phyloP scores from a whole-genome alignment of 2,113 vertebrate genomes.

The Ardeotis arabs region DNA sequence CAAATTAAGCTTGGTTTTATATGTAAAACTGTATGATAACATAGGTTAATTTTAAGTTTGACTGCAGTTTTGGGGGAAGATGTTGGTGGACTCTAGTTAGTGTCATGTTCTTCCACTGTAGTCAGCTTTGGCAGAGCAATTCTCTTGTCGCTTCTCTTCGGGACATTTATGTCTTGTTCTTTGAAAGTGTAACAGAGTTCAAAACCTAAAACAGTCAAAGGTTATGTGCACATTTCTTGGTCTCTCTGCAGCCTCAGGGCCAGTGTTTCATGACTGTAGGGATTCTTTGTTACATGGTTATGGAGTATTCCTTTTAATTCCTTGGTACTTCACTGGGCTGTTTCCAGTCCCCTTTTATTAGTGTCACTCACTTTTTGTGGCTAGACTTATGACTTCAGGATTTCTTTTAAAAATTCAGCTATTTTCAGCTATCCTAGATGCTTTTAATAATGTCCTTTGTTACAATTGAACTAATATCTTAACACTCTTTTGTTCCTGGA shows the following conservation, averaged over 20 bases:
- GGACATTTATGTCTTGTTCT: not conserved
- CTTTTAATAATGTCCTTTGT: not conserved
- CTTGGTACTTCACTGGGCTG: not conserved
- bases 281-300: not conserved
- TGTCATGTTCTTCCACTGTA: not conserved
- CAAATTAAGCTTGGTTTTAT: not conserved
- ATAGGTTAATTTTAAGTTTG: not conserved
- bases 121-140: not conserved
- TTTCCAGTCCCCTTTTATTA: not conserved
- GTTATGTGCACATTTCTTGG: not conserved
- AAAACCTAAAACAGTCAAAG: not conserved
- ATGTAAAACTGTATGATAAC: not conserved
- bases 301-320: not conserved
- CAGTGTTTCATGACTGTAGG: not conserved
- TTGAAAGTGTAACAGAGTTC: not conserved
- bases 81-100: not conserved
- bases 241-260: not conserved
- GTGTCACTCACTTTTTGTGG: not conserved
- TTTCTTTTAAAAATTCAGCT: not conserved
- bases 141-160: not conserved
- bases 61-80: not conserved
- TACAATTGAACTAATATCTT: not conserved
- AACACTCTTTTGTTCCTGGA: not conserved
- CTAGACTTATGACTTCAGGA: not conserved
- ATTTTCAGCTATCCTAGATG: not conserved